Evolutionary conservation across 2,888 invertebrate genomes (phyloP), one percentile per base, ranked within the genome.

Genomic region (Chouioia cunea): DNA sequence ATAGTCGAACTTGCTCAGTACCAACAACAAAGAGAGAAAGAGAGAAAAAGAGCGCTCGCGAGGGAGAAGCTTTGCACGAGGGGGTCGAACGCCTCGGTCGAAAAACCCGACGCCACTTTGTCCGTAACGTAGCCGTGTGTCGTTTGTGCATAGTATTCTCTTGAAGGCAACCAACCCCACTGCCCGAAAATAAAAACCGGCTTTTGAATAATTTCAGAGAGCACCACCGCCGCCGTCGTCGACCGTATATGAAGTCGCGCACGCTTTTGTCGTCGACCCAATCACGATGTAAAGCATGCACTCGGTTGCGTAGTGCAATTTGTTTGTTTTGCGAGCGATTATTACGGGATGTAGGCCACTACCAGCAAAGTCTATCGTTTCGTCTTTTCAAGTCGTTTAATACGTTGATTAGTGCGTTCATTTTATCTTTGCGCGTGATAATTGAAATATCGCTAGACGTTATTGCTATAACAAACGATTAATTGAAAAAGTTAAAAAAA

Each of bases 41-140:
- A 52, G 2, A 8, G 4, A 22, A 36, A 6, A 16, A 46, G 50
- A 44, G 27, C 8, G n/a, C n/a, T n/a, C n/a, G n/a, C n/a, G 60
- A 57, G n/a, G 14, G n/a, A 65, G 23, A 50, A n/a, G 46, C 12
- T 18, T 14, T 20, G 36, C 46, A 47, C 50, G 65, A 65, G 54
- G 65, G 64, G 65, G 8, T 68, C 67, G 67, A 56, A 68, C 60
- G 56, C 56, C 50, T 68, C 68, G 62, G 48, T 50, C 58, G 46
- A 43, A 65, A 68, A 64, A 57, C 12, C 44, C 57, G 46, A n/a
- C 50, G 53, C 16, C 68, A 62, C 68, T 62, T 62, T 62, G 60
- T 62, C 43, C 50, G 54, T n/a, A 15, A 18, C 36, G 22, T 43
- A 15, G 22, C 36, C 16, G 20, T 62, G 15, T 46, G 46, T 23